A percentile compares a stretch with the other conserved stretches of the same genome.
Conservation (phyloP, 2,113 vertebrate species). For the Myodes glareolus region DNA sequence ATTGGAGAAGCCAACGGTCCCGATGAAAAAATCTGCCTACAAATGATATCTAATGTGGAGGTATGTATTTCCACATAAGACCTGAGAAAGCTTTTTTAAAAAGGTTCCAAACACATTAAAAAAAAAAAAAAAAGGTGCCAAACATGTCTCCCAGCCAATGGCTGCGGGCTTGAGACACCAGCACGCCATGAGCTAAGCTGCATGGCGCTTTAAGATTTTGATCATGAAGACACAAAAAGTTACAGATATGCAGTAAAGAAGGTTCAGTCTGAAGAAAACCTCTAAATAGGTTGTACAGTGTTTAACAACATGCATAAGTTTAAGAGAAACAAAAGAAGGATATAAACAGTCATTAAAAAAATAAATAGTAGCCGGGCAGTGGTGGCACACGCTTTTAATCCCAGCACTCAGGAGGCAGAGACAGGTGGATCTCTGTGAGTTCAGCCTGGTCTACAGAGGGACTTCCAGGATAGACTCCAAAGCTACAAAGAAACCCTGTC, state of each 20-base stretch:
- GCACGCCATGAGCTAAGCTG: background rate
- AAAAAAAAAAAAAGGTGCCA: background rate
- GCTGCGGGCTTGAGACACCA: background rate
- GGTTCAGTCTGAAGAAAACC: background rate
- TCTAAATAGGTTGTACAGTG: background rate
- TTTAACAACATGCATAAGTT: background rate
- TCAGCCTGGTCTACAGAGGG: no score
- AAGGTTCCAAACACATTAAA: background rate
- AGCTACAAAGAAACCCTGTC: no score
- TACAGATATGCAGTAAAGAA: background rate
- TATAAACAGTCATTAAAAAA: background rate
- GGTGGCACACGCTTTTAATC: no score
- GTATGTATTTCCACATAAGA: no score
- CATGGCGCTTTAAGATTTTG: background rate
- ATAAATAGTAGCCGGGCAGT: background rate
- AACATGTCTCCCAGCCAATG: background rate
- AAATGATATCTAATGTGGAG: background rate
- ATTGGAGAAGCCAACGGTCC: background rate
- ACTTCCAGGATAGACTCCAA: no score
- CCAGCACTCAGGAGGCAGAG: no score
- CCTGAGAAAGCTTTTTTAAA: background rate
- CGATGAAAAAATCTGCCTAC: background rate
- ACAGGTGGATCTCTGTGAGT: no score
- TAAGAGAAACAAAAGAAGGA: background rate
- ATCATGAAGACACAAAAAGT: background rate